These are phyloP conservation scores for Colletes latitarsis DNA, from an alignment of 1,140 invertebrate species.

Conservation along the genomic window DNA sequence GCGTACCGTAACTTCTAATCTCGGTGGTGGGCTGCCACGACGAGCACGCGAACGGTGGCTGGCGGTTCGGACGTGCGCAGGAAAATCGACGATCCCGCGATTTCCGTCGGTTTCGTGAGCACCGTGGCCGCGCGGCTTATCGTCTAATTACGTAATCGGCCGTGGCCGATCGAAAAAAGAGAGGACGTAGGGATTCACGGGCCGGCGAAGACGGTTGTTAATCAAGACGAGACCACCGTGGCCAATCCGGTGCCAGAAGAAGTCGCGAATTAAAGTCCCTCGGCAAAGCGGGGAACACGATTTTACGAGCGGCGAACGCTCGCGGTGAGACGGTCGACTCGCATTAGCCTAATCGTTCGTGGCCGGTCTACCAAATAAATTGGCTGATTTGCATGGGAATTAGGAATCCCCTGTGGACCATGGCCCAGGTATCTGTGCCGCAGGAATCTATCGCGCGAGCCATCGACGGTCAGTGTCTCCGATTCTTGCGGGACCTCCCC, in stretches of 20 bases:
- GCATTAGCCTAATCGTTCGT: constrained; percentile 76
- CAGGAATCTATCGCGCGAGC: constrained; percentile 37
- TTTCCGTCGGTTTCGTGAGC: neutral
- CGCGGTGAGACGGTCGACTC: constrained; percentile 30
- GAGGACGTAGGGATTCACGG: constrained; percentile 27
- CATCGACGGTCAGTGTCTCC: constrained; percentile 40
- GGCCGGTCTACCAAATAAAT: constrained; percentile 75
- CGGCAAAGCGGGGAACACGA: constrained; percentile 49
- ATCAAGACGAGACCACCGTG: constrained; percentile 59
- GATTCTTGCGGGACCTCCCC: constrained; percentile 25
- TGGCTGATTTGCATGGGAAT: constrained; percentile 79
- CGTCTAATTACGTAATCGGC: constrained; percentile 24
- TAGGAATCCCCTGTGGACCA: constrained; percentile 69
- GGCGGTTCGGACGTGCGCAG: neutral
- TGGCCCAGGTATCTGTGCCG: constrained; percentile 40
- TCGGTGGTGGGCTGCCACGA: neutral
- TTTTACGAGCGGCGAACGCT: constrained; percentile 56
- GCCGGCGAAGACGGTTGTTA: constrained; percentile 32
- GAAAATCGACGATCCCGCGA: neutral
- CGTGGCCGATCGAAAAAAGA: constrained; percentile 4
- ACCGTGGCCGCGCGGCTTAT: neutral
- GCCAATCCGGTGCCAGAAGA: constrained; percentile 41
- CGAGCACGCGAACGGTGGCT: neutral
- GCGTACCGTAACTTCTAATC: constrained; percentile 14
- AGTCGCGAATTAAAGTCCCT: constrained; percentile 60